Evolutionary conservation across 1,140 invertebrate species (phyloP).

Genomic region (Drosophila nasuta): DNA sequence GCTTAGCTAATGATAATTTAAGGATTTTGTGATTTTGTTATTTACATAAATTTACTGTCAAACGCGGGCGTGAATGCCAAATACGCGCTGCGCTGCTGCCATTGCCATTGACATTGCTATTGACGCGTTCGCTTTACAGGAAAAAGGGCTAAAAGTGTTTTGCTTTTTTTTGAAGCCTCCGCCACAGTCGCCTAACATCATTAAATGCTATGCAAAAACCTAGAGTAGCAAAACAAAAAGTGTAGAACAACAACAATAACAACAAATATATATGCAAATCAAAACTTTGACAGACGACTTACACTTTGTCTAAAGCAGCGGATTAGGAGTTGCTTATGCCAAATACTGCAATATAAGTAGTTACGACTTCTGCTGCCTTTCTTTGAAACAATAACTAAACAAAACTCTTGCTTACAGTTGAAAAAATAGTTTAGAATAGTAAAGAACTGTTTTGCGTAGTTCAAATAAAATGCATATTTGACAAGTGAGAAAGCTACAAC

Average conservation of each 20-base stretch:
- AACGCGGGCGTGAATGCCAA: constrained; percentile 39
- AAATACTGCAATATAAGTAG: too few species aligned
- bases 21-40: constrained; percentile 79
- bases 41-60: constrained; percentile 78
- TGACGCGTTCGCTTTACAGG: not conserved
- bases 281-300: not conserved
- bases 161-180: constrained; percentile 10
- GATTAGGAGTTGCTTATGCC: too few species aligned
- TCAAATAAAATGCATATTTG: too few species aligned
- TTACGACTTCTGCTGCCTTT: too few species aligned
- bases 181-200: constrained; percentile 26
- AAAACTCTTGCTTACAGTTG: too few species aligned
- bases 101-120: not conserved
- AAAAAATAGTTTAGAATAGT: too few species aligned
- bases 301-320: too few species aligned
- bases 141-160: constrained; percentile 34
- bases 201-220: constrained; percentile 48
- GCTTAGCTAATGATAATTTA: constrained; percentile 82
- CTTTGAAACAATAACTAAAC: too few species aligned
- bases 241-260: too few species aligned
- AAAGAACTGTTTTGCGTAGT: too few species aligned
- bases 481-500: too few species aligned
- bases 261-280: not conserved
- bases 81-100: constrained; percentile 1
- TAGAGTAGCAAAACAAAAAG: not conserved